Evolutionary conservation across 2,888 invertebrate species (phyloP).

Genomic region (Cetonia aurata): DNA sequence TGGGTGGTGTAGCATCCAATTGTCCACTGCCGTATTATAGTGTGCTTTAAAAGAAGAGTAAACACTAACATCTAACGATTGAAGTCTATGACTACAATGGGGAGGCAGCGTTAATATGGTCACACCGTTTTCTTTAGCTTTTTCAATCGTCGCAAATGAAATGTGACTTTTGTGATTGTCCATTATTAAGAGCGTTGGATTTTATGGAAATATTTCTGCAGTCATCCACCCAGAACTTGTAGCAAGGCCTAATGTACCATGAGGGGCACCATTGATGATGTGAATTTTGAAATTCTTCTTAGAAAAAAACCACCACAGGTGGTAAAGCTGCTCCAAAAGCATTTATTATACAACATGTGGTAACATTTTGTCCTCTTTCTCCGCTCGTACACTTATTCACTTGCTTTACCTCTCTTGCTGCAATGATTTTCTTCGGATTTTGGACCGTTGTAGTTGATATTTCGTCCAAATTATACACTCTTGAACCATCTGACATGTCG

Average conservation of each 20-base stretch:
- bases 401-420: too few relatives aligned
- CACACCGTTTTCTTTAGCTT: slow-evolving; percentile 53
- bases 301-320: slow-evolving; percentile 61
- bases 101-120: neutral
- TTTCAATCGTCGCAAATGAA: slow-evolving; percentile 47
- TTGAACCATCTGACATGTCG: neutral
- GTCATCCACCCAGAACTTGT: slow-evolving; percentile 62
- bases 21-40: slow-evolving; percentile 7
- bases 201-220: slow-evolving; percentile 49
- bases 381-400: slow-evolving; percentile 21
- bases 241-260: slow-evolving; percentile 59
- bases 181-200: neutral
- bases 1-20: slow-evolving; percentile 58
- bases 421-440: slow-evolving; percentile 17
- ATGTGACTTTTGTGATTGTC: too few relatives aligned
- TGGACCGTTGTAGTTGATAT: neutral
- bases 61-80: slow-evolving; percentile 30
- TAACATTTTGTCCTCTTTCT: slow-evolving; percentile 53
- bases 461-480: too few relatives aligned
- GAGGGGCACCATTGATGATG: slow-evolving; percentile 59
- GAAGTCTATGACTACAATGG: neutral
- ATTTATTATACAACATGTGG: slow-evolving; percentile 56
- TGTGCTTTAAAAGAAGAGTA: too few relatives aligned
- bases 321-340: slow-evolving; percentile 57
- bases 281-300: slow-evolving; percentile 41